Conservation (phyloP, 2,797 vertebrate species). For the Poeciliopsis paucimaculata region DNA sequence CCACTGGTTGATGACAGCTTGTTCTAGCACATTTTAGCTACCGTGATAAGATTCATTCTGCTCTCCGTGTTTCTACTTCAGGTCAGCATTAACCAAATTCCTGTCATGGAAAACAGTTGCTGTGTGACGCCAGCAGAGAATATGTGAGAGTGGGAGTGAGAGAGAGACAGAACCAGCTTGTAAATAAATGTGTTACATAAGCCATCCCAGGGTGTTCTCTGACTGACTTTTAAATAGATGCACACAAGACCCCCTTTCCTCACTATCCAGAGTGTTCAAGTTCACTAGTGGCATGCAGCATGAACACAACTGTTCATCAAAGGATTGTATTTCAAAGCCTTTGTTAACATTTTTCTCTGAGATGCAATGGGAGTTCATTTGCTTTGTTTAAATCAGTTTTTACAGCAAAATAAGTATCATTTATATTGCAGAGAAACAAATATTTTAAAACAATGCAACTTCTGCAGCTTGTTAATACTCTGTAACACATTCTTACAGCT, state of each 20-base stretch:
- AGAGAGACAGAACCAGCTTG: background rate
- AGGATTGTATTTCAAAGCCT: background rate
- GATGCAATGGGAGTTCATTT: too few species aligned
- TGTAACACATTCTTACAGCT: background rate
- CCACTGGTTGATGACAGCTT: slow-evolving; percentile 47
- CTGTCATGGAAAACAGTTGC: slow-evolving; percentile 32
- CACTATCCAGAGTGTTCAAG: background rate
- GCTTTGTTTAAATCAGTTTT: background rate
- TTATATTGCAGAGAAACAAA: background rate
- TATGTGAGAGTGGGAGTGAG: background rate
- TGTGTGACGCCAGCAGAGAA: slow-evolving; percentile 13
- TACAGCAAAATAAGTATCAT: background rate
- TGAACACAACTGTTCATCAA: slow-evolving; percentile 21
- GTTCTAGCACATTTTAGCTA: slow-evolving; percentile 53
- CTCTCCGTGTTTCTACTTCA: slow-evolving; percentile 11
- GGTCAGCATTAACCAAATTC: slow-evolving; percentile 22
- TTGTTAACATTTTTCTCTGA: background rate
- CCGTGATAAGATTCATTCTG: slow-evolving; percentile 42
- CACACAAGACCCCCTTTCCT: slow-evolving; percentile 16
- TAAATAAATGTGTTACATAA: slow-evolving; percentile 45
- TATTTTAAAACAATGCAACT: background rate
- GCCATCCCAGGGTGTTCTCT: slow-evolving; percentile 1
- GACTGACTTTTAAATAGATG: slow-evolving; percentile 26
- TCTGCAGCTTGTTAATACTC: background rate
- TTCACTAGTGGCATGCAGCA: slow-evolving; percentile 22